Conservation (phyloP, 2,113 vertebrate species). For the Dasyornis broadbenti region DNA sequence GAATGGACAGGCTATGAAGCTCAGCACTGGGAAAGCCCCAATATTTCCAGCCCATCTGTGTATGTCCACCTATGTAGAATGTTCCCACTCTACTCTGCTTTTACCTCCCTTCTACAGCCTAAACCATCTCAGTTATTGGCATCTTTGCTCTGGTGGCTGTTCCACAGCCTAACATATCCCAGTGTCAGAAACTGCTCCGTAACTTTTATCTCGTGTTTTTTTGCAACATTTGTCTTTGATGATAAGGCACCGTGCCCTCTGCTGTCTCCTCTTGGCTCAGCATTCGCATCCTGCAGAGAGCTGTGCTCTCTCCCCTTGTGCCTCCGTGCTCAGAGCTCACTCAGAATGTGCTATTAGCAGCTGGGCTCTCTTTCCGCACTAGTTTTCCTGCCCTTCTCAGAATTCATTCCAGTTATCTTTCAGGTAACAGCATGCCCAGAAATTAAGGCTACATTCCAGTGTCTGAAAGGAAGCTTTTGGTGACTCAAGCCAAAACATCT, state of each 20-base stretch:
- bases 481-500: neutral
- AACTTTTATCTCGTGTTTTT: accelerated
- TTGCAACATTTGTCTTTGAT: neutral
- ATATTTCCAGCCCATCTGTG: neutral
- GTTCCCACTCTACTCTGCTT: neutral
- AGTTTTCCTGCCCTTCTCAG: neutral
- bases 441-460: conserved; percentile 41
- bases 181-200: neutral
- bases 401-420: conserved; percentile 8
- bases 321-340: accelerated
- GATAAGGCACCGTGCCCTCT: neutral
- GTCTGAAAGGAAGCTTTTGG: neutral
- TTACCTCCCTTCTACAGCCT: neutral
- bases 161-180: neutral
- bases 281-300: accelerated
- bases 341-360: neutral
- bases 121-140: neutral
- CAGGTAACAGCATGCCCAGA: conserved; percentile 40
- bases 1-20: neutral
- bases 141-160: neutral
- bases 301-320: neutral
- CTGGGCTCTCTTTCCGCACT: neutral
- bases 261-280: neutral
- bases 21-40: neutral
- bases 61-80: neutral